A percentile compares a stretch with the other conserved stretches of the same genome.
These are phyloP conservation scores for Hypena proboscidalis DNA, from an alignment of 2,888 invertebrate genomes.

Conservation along the genomic window DNA sequence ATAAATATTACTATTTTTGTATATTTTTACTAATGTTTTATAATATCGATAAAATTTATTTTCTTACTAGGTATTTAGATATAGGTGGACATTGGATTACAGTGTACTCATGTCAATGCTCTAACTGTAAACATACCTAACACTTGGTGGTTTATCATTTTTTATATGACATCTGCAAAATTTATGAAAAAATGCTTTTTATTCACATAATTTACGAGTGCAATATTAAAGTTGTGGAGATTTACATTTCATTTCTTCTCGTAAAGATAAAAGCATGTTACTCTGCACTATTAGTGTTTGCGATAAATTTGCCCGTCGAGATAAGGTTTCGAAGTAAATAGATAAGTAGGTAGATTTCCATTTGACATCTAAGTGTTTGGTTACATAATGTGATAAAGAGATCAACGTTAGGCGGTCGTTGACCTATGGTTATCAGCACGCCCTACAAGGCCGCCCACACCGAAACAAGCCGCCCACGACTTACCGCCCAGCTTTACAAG, in stretches of 20 bases:
- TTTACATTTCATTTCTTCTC: constrained; percentile 28
- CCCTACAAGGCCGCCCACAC: constrained; percentile 26
- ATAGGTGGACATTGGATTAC: too few species aligned
- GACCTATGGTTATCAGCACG: constrained; percentile 26
- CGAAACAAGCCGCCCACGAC: constrained; percentile 23
- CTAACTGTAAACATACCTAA: too few species aligned
- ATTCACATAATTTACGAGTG: constrained; percentile 28
- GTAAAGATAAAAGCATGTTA: constrained; percentile 15
- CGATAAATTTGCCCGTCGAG: constrained; percentile 24
- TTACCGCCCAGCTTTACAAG: constrained; percentile 12
- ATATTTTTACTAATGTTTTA: too few species aligned
- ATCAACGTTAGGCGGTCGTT: constrained; percentile 16
- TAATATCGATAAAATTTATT: too few species aligned
- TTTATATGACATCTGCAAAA: not conserved
- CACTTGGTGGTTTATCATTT: not conserved
- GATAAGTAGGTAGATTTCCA: constrained; percentile 24
- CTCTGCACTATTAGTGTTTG: constrained; percentile 17
- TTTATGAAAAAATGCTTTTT: constrained; percentile 23
- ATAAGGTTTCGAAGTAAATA: constrained; percentile 29
- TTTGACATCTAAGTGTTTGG: constrained; percentile 30
- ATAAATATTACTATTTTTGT: constrained; percentile 1
- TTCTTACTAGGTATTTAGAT: too few species aligned
- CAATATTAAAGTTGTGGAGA: constrained; percentile 28
- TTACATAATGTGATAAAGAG: constrained; percentile 33
- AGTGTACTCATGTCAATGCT: too few species aligned